phyloP scores from a whole-genome alignment of 2,888 invertebrate genomes.

The Deroplatys truncata region DNA sequence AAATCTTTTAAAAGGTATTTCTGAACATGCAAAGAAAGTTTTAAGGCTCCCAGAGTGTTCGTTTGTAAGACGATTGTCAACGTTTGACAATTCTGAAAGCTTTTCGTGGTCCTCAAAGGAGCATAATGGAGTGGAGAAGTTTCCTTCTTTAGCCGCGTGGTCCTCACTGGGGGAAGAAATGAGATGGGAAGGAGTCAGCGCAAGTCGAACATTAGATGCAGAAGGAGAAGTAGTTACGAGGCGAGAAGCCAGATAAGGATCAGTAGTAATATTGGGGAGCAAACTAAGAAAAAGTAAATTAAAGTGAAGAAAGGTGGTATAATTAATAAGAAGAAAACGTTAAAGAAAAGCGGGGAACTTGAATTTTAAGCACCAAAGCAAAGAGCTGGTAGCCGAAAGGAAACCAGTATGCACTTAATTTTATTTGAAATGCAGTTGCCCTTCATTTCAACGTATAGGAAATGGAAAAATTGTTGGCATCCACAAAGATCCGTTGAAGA shows the following conservation, averaged over 20 bases:
- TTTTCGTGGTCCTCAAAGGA: not conserved
- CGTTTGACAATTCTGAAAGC: not conserved
- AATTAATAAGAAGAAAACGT: not conserved
- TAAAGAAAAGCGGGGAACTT: not conserved
- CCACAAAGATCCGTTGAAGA: not conserved
- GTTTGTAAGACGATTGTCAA: not conserved
- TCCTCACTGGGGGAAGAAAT: not conserved
- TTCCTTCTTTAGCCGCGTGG: not conserved
- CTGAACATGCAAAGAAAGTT: not conserved
- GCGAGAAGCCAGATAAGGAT: not conserved
- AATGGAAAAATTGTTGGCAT: not conserved
- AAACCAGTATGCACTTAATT: not conserved
- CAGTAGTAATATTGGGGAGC: not conserved
- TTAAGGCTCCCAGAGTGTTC: not conserved
- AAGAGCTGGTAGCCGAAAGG: not conserved
- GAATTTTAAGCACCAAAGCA: not conserved
- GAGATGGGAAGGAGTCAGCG: not conserved
- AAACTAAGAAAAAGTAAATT: not conserved
- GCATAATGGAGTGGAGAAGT: not conserved
- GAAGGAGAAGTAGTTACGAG: too few species aligned
- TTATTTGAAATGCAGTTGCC: not conserved
- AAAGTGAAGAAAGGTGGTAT: not conserved
- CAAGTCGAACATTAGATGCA: not conserved
- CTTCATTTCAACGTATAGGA: not conserved
- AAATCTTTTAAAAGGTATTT: not conserved